Conservation (phyloP, 35 echinoderm and acorn worm species). For the Chiridota heheva region DNA sequence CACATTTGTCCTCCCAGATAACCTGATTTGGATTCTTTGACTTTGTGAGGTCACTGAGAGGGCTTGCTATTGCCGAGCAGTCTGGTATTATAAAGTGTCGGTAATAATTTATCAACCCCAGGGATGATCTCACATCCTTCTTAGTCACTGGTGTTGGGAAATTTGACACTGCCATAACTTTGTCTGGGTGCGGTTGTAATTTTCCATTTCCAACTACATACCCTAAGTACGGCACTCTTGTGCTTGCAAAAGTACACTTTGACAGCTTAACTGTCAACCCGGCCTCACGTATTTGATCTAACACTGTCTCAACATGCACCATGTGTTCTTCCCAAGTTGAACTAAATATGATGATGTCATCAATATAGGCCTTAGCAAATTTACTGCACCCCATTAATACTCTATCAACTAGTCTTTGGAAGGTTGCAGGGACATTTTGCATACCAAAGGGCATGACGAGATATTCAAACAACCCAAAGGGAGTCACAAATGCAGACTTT, state of each 20-base stretch:
- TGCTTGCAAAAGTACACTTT: constrained; percentile 11
- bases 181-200: constrained; percentile 28
- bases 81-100: too few relatives aligned
- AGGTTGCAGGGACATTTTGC: too few relatives aligned
- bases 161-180: constrained; percentile 24
- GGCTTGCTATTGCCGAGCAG: too few relatives aligned
- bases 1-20: too few relatives aligned
- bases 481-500: constrained; percentile 29
- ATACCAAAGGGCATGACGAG: too few relatives aligned
- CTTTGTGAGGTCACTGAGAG: too few relatives aligned
- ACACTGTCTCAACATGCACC: constrained; percentile 8
- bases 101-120: constrained; percentile 60
- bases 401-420: constrained; percentile 45
- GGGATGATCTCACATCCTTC: constrained; percentile 42
- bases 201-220: constrained; percentile 40
- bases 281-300: constrained; percentile 16
- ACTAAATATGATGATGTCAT: constrained; percentile 50
- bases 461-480: too few relatives aligned
- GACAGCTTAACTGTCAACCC: constrained; percentile 51
- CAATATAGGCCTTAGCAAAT: constrained; percentile 58
- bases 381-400: neutral
- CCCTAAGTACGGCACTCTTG: constrained; percentile 35
- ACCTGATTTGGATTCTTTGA: too few relatives aligned
- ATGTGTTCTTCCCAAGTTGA: constrained; percentile 46
- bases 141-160: constrained; percentile 42